Base-by-base conservation (phyloP, 2,113 vertebrate species). In the Euleptes europaea region DNA sequence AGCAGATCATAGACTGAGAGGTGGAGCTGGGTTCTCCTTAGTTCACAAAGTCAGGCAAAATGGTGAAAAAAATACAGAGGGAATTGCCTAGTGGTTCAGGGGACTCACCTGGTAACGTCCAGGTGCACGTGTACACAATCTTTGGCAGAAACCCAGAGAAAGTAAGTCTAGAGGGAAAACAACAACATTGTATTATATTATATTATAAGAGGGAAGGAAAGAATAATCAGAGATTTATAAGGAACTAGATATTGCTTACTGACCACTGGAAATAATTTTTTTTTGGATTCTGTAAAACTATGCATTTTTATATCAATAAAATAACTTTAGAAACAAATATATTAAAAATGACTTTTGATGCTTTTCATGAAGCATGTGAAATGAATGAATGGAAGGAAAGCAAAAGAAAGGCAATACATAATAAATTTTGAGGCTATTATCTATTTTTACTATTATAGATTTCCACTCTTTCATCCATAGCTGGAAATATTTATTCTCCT, bases 81-180 rank as follows among this genome's bases (percentile, higher is more conserved):
- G 23, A 47, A 5, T 15, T 28, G 8, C 23, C 33, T 23, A 40
- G 47, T 19, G 26, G 69, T 21, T 57, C 83, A 54, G 51, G 33
- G 44, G 1, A 81, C 92, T 95, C 89, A 98, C 98, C 98, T 94
- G 84, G 97, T 98, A 57, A 98, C 82, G 0, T 97, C 97, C 88
- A 97, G 95, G 91, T 98, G 97, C 21, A 94, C 86, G 0, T 98
- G 98, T 65, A 97, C 89, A 19, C 98, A 99, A 88, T 98, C 97
- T 90, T 97, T 98, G 60, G 97, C 96, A 33, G 98, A 97, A 79
- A 96, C 84, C 97, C 98, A 98, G 28, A 99, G 94, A 78, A 99
- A 97, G 90, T 97, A 98, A 0, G 98, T 98, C 99, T 99, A 94
- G 33, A 60, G 87, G 28, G 54, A 78, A 77, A 74, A 85, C 67